Evolutionary conservation across 2,113 vertebrate genomes (phyloP).

Genomic region (Mustela nigripes): DNA sequence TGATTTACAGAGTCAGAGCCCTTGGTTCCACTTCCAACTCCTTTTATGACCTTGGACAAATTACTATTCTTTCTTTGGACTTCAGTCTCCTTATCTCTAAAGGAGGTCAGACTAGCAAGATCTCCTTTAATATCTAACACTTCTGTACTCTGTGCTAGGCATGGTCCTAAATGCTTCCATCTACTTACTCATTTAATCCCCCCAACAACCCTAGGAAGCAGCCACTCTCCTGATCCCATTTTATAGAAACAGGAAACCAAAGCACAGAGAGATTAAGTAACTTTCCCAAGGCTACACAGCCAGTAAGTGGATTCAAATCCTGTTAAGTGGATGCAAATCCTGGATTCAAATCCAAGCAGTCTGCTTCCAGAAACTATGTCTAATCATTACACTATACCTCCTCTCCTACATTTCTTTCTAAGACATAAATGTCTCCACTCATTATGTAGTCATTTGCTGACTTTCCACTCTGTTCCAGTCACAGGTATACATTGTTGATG

Average conservation of each 20-base stretch:
- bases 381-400: not conserved
- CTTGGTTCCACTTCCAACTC: not conserved
- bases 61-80: not conserved
- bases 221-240: not conserved
- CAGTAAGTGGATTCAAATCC: not conserved
- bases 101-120: not conserved
- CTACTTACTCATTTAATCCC: not conserved
- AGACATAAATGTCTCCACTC: not conserved
- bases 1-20: not conserved
- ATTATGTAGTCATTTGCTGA: not conserved
- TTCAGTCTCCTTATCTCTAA: not conserved
- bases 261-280: slow-evolving; percentile 17
- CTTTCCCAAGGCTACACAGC: slow-evolving; percentile 12
- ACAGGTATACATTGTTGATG: not conserved
- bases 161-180: not conserved
- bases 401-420: not conserved
- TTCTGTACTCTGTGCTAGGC: not conserved
- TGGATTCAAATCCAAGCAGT: not conserved
- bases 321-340: not conserved
- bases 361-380: not conserved
- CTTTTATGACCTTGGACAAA: slow-evolving; percentile 23
- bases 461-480: not conserved
- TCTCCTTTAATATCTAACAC: not conserved
- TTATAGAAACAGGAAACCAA: slow-evolving; percentile 35
- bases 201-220: not conserved